Conservation (phyloP, 2,113 vertebrate species). For the Archilochus colubris region DNA sequence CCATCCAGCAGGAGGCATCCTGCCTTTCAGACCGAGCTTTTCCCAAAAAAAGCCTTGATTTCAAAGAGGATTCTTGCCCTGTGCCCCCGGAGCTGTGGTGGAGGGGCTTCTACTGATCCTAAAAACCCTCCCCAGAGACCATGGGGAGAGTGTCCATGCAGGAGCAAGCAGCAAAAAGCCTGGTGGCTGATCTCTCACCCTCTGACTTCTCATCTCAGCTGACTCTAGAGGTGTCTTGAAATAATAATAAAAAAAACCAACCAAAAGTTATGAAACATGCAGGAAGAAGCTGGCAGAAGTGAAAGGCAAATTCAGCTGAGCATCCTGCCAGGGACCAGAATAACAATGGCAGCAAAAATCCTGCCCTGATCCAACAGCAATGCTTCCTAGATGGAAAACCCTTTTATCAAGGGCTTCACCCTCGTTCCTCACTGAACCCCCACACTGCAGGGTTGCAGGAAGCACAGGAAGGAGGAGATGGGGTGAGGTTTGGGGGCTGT, state of each 20-base stretch:
- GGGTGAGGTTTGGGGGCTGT: neutral
- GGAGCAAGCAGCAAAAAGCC: neutral
- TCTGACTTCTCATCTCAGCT: neutral
- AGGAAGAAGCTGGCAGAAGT: neutral
- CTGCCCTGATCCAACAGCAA: neutral
- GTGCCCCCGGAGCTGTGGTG: neutral
- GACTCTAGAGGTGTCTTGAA: neutral
- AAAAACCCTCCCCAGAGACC: neutral
- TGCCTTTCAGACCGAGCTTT: neutral
- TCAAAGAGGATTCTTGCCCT: neutral
- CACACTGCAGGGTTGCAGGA: neutral
- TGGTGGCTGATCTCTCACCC: neutral
- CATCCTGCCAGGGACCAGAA: neutral
- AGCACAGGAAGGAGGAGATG: neutral
- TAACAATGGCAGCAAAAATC: neutral
- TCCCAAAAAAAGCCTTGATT: neutral
- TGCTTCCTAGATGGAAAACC: neutral
- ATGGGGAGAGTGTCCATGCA: rapidly evolving
- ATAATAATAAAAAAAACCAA: neutral
- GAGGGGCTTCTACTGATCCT: neutral
- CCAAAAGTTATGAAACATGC: neutral
- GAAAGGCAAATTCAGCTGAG: neutral
- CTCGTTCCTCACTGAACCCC: neutral
- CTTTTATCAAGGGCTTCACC: neutral
- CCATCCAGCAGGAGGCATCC: neutral